Evolutionary conservation across 2,797 vertebrate genomes (phyloP), one percentile per base, ranked within the genome.

Genomic region (Peromyscus nudipes): DNA sequence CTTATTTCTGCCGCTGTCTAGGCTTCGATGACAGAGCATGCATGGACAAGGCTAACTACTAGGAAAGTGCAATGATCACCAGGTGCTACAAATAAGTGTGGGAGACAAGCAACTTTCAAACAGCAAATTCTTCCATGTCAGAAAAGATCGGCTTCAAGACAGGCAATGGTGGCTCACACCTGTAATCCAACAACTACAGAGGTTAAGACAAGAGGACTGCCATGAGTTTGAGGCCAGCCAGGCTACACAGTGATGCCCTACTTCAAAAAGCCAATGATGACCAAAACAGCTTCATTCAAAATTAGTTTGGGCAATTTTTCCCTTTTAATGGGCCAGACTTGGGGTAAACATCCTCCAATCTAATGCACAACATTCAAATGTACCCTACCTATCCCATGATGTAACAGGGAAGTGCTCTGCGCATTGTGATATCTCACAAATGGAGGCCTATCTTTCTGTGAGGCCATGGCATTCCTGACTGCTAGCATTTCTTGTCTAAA

Each of bases 51-150:
- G n/a, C 25, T 76, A 87, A 76, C 43, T 13, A 60, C 4, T 12
- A 14, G 31, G 69, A 71, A 25, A 14, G 7, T 40, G 80, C 4
- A 19, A 13, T 9, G 46, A 87, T n/a, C 17, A 88, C 46, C 64
- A 29, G 71, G 34, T 90, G 73, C 83, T 57, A 94, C 0, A 77
- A 40, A n/a, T 64, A 76, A 91, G 86, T 31, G 34, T 3, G 19
- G 71, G 81, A 69, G 6, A 6, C 0, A 4, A 92, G 46, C 23
- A 19, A 84, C n/a, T 46, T 34, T 67, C 27, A 49, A 52, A 65
- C 64, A 92, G 79, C 16, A 90, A 73, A 71, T 37, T 94, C 57
- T 71, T 96, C 85, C 23, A 57, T 14, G 40, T 75, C 91, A 95
- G 43, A 96, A 96, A 57, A 95, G 52, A 91, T 0, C 87, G n/a